Evolutionary conservation across 2,113 vertebrate species (phyloP).

Genomic region (Tamias sibiricus): DNA sequence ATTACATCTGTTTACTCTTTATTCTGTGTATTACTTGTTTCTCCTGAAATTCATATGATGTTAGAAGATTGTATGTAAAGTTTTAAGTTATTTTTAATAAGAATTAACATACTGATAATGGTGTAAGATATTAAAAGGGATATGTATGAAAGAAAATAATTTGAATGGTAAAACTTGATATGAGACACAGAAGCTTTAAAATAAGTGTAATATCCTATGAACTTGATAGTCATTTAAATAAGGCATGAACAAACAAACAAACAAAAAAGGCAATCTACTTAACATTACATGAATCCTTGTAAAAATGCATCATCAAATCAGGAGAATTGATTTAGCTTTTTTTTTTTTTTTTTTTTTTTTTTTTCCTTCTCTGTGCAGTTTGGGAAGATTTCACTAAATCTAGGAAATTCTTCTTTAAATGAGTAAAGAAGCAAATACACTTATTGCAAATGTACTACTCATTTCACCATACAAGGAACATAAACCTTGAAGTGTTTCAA

Average conservation of each 20-base stretch:
- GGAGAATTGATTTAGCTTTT: background rate
- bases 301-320: background rate
- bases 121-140: background rate
- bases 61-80: background rate
- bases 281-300: background rate
- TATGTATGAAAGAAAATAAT: background rate
- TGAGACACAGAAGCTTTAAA: background rate
- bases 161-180: background rate
- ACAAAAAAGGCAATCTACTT: background rate
- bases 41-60: background rate
- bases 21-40: background rate
- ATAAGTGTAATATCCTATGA: background rate
- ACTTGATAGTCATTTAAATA: background rate
- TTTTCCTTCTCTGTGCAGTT: background rate
- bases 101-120: background rate
- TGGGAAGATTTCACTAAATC: background rate
- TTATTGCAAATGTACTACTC: background rate
- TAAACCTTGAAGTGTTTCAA: background rate
- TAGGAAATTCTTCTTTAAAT: background rate
- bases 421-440: background rate
- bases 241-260: background rate
- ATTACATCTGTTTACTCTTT: background rate
- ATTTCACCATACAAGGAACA: background rate
- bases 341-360: background rate
- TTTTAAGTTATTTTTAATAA: constrained; percentile 1